A percentile compares a stretch with the other conserved stretches of the same genome.
Evolutionary conservation across 1,140 invertebrate species (phyloP).

Genomic region (Drosophila subobscura): DNA sequence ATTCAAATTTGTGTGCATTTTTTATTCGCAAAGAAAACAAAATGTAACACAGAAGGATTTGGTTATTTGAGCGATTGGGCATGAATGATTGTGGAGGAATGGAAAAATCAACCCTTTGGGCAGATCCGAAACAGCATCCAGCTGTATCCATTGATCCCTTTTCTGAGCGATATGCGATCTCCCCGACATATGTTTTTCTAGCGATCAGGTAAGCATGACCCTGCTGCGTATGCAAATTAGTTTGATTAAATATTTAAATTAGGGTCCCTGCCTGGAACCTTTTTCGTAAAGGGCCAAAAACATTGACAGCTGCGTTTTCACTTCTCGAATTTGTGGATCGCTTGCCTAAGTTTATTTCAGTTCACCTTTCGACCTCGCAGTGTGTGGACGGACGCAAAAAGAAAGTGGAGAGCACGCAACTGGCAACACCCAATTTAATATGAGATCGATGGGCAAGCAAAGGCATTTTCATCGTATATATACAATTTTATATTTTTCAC

Average conservation of each 20-base stretch:
- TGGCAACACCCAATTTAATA: neutral
- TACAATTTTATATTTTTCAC: conserved; percentile 77
- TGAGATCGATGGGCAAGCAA: neutral
- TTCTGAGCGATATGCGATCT: neutral
- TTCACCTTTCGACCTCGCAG: conserved; percentile 67
- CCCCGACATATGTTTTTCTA: conserved; percentile 62
- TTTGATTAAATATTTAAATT: conserved; percentile 79
- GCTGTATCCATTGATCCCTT: conserved; percentile 45
- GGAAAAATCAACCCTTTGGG: conserved; percentile 54
- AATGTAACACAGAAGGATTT: conserved; percentile 57
- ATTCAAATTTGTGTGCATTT: conserved; percentile 79
- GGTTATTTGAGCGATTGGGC: conserved; percentile 18
- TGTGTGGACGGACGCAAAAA: conserved; percentile 27
- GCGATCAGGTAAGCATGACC: conserved; percentile 65
- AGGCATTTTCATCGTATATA: conserved; percentile 38
- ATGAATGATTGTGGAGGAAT: neutral
- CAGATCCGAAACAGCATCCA: conserved; percentile 49
- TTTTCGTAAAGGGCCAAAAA: conserved; percentile 27
- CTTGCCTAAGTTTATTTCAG: conserved; percentile 26
- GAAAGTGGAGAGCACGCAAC: conserved; percentile 14
- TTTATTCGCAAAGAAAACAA: conserved; percentile 72
- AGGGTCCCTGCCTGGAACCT: conserved; percentile 36
- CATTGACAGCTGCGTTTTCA: conserved; percentile 59
- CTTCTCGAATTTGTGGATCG: conserved; percentile 53
- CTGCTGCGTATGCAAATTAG: conserved; percentile 60